phyloP scores from a whole-genome alignment of 2,888 invertebrate species.

The Strigamia transsilvanica region DNA sequence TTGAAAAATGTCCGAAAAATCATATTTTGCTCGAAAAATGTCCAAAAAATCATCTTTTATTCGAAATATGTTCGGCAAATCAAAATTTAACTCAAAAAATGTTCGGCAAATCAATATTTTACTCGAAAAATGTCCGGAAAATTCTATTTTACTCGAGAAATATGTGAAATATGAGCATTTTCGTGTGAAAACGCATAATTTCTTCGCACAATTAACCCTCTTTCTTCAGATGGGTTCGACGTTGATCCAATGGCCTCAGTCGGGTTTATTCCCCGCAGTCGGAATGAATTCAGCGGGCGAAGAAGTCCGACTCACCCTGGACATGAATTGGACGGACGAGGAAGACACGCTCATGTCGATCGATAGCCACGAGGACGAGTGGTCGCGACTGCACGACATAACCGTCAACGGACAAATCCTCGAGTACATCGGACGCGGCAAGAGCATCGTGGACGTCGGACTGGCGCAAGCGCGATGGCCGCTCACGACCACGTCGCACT shows the following conservation, averaged over 20 bases:
- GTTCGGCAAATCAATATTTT: no score
- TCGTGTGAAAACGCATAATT: not conserved
- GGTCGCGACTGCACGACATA: constrained; percentile 67
- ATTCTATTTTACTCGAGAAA: no score
- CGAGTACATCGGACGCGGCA: constrained; percentile 68
- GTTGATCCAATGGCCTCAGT: constrained; percentile 58
- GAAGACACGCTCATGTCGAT: constrained; percentile 67
- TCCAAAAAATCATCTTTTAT: no score
- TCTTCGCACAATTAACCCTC: no score
- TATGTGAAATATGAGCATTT: not conserved
- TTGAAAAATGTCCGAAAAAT: no score
- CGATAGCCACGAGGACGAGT: constrained; percentile 67
- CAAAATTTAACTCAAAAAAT: no score
- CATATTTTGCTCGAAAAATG: no score
- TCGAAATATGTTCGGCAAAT: no score
- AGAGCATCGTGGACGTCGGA: constrained; percentile 68
- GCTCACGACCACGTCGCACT: constrained; percentile 67
- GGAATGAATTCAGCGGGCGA: constrained; percentile 66
- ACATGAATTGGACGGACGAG: constrained; percentile 64
- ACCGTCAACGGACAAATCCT: constrained; percentile 66
- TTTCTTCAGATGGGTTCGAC: constrained; percentile 57
- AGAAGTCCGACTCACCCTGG: constrained; percentile 62
- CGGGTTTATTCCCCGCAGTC: constrained; percentile 65
- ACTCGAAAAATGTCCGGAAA: no score
- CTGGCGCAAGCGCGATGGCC: constrained; percentile 68